Conservation (phyloP, 2,797 vertebrate species). For the Pelochelys cantorii region DNA sequence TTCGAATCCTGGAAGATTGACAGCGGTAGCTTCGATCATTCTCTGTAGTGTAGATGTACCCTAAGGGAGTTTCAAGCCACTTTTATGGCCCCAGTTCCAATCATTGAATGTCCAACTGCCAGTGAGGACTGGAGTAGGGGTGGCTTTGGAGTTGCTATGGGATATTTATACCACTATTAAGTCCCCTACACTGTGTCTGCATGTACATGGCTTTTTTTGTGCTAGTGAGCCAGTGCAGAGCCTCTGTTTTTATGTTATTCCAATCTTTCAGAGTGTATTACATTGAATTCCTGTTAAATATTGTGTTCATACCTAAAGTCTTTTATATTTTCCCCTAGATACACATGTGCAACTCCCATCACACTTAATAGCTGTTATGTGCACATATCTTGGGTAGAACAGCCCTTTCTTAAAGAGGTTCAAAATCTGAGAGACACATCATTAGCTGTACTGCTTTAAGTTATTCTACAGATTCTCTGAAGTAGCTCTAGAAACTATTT, state of each 20-base stretch:
- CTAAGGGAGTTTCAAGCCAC: neutral
- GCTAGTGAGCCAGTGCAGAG: neutral
- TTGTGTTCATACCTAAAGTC: neutral
- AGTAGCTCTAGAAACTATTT: neutral
- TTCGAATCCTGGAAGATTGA: no score
- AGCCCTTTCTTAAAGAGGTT: neutral
- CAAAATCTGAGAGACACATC: fast-evolving
- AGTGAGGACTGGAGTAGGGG: neutral
- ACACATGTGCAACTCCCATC: neutral
- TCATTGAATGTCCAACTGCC: neutral
- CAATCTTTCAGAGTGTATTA: neutral
- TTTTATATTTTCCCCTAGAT: neutral
- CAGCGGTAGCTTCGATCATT: no score
- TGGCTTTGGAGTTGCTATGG: neutral
- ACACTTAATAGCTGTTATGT: neutral
- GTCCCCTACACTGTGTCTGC: neutral
- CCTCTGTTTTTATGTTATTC: neutral
- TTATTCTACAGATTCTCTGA: neutral
- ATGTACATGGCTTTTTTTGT: neutral
- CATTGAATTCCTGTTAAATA: neutral
- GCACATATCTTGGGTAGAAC: neutral
- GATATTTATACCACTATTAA: neutral
- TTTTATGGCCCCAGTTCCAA: neutral
- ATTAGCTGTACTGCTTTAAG: neutral
- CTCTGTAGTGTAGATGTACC: no score